Base-by-base conservation (phyloP, 1,140 invertebrate species). In the Drosophila baimaii region DNA sequence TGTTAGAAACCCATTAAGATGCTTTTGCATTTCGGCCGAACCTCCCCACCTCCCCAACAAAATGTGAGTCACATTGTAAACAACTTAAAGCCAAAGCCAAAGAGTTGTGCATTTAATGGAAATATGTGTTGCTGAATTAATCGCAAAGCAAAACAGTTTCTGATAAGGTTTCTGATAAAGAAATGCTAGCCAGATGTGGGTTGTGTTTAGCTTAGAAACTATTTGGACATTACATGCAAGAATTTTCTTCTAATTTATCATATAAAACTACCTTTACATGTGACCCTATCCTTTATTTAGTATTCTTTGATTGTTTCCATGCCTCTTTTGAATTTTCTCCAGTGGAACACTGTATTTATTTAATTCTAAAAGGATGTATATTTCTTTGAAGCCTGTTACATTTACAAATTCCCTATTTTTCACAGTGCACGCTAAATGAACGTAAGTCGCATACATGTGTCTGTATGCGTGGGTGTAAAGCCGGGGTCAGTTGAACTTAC, bases 401-500 rank as follows among this genome's bases (percentile, higher is more conserved):
- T 12, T 29, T 29, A 17, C 1, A 29, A 17, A n/a, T n/a, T n/a
- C n/a, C n/a, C n/a, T n/a, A n/a, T n/a, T 43, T 56, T 33, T 33
- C 46, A 17, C n/a, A 3, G 31, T 39, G 54, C 39, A 33, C 54
- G 6, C 21, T 23, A 13, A n/a, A n/a, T 9, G 9, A 37, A 29
- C 21, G 5, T 13, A n/a, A 4, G 8, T 12, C 23, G 27, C 17
- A 8, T 7, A 2, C 17, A 12, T 47, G 25, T 31, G 13, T 10
- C 5, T 5, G n/a, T 17, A 57, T 58, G 55, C 23, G 37, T 44
- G 56, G 39, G 56, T 47, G 35, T 7, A 27, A 39, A 54, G 21
- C 27, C n/a, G 27, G 3, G 41, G n/a, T 46, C 41, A 49, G 44
- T 31, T 47, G 6, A 2, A 95, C 96, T 97, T 94, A 98, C 97